A percentile compares a stretch with the other conserved stretches of the same genome.
Conservation (phyloP, 2,113 vertebrate genomes). For the Peucedramus taeniatus region DNA sequence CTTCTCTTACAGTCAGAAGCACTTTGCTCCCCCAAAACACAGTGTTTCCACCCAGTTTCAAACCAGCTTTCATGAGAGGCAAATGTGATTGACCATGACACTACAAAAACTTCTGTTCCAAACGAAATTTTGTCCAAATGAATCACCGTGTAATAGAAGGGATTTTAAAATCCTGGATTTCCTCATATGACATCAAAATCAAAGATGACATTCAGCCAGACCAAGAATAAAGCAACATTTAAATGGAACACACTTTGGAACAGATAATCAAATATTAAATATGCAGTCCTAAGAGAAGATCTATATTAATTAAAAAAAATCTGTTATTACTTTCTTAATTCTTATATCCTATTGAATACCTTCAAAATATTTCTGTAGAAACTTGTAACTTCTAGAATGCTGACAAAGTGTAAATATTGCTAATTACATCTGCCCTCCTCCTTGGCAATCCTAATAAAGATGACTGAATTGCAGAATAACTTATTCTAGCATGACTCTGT, state of each 20-base stretch:
- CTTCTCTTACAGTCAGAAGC: not conserved
- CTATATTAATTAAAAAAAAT: not conserved
- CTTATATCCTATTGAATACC: not conserved
- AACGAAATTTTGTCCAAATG: not conserved
- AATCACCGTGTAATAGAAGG: not conserved
- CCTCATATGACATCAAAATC: not conserved
- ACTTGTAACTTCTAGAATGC: not conserved
- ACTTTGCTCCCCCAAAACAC: not conserved
- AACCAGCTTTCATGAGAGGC: not conserved
- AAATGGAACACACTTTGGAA: not conserved
- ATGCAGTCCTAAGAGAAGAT: not conserved
- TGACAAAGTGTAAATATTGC: not conserved
- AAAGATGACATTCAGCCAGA: not conserved
- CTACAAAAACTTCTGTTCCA: not conserved
- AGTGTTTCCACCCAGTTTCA: not conserved
- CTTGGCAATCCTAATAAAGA: not conserved
- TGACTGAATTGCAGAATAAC: not conserved
- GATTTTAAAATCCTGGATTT: not conserved
- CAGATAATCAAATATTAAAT: not conserved
- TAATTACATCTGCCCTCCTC: not conserved
- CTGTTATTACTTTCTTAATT: not conserved
- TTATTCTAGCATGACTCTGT: not conserved
- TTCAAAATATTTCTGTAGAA: not conserved
- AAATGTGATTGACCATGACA: accelerated
- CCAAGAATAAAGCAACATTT: not conserved